Conservation (phyloP, 2,888 invertebrate genomes). For the Limnephilus rhombicus region DNA sequence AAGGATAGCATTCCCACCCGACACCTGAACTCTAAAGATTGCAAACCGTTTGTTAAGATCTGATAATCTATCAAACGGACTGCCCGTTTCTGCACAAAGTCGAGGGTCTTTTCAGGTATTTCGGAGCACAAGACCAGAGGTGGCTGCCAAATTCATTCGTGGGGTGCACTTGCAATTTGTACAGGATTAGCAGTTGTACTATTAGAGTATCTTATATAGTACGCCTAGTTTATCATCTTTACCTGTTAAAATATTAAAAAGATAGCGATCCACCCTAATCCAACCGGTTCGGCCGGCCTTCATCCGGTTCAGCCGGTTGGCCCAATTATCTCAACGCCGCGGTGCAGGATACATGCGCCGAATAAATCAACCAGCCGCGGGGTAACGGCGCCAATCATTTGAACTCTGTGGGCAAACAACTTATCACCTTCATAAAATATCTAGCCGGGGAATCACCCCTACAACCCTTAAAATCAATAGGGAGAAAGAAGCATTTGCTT, state of each 20-base stretch:
- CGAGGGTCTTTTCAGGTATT: too few species aligned
- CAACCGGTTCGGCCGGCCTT: not conserved
- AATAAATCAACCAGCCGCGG: constrained; percentile 37
- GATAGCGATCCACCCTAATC: not conserved
- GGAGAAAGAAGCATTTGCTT: not conserved
- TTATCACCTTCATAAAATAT: constrained; percentile 64
- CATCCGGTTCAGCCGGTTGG: not conserved
- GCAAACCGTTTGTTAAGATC: too few species aligned
- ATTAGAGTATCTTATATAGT: too few species aligned
- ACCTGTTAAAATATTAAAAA: not conserved
- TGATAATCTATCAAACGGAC: too few species aligned
- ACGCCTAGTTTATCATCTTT: not conserved
- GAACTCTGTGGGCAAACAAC: constrained; percentile 62
- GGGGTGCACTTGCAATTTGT: too few species aligned
- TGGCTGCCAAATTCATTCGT: too few species aligned
- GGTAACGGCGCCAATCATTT: constrained; percentile 61
- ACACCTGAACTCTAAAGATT: too few species aligned
- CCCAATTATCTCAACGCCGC: constrained; percentile 28
- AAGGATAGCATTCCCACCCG: too few species aligned
- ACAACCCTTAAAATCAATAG: not conserved
- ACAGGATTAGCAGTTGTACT: too few species aligned
- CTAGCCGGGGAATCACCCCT: not conserved
- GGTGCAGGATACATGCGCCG: not conserved
- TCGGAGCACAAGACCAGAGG: too few species aligned
- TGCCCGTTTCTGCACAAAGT: too few species aligned